phyloP scores from a whole-genome alignment of 2,797 vertebrate species.

The Catamblyrhynchus diadema region DNA sequence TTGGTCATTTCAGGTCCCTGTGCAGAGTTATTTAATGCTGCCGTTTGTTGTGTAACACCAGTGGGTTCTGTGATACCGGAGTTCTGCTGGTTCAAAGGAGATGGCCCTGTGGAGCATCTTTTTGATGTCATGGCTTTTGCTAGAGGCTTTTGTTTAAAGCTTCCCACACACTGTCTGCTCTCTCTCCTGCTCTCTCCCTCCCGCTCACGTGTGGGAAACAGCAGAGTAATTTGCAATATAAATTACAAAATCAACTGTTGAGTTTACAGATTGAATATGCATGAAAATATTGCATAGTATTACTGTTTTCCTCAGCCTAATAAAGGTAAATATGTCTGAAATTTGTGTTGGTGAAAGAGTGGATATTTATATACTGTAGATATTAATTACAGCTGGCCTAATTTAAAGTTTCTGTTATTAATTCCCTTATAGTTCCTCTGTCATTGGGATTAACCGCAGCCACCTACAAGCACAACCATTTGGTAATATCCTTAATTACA shows the following conservation, averaged over 20 bases:
- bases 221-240: constrained; percentile 51
- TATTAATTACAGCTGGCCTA: constrained; percentile 68
- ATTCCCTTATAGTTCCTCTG: constrained; percentile 37
- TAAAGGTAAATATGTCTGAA: constrained; percentile 58
- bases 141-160: constrained; percentile 59
- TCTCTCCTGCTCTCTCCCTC: constrained; percentile 1
- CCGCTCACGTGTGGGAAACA: constrained; percentile 10
- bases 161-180: background rate
- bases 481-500: constrained; percentile 55
- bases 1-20: constrained; percentile 46
- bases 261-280: constrained; percentile 52
- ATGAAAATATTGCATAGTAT: constrained; percentile 47
- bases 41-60: constrained; percentile 53
- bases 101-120: constrained; percentile 36
- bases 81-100: constrained; percentile 66
- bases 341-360: constrained; percentile 34
- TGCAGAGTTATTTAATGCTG: constrained; percentile 5
- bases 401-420: constrained; percentile 69
- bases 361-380: constrained; percentile 52
- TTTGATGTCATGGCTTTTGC: constrained; percentile 54
- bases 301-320: constrained; percentile 7
- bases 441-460: constrained; percentile 47
- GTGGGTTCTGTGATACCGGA: constrained; percentile 37
- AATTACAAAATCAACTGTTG: constrained; percentile 58
- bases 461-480: constrained; percentile 16